Evolutionary conservation across 2,797 vertebrate genomes (phyloP), one percentile per base, ranked within the genome.

Genomic region (Pseudochirops corinnae): DNA sequence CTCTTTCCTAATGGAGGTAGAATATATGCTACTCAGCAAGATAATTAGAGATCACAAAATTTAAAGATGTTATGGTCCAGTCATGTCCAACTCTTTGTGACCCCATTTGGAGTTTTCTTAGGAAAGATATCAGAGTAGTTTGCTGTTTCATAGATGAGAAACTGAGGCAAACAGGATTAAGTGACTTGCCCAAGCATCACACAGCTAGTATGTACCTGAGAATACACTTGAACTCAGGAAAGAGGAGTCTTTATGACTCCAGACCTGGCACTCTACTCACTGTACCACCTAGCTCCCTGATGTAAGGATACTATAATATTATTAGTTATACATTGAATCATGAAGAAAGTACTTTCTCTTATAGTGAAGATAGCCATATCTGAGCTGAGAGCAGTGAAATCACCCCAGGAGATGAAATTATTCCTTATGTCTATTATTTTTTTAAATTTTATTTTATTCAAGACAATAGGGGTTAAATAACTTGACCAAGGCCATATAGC

Each of bases 381-480:
- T 95, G 67, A 95, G 56, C 53, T 39, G 95, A 95, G 96, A 90
- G 28, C 0, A 4, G 33, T 94, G 93, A 97, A 46, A 94, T 96
- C 57, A 94, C 96, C 95, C 93, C 50, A 57, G 87, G 87, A 26
- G 93, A 87, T 95, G 93, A 96, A 97, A 95, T 67, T 67, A 67
- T 67, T 98, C 94, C 98, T 97, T 94, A 26, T 91, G 91, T 93
- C 94, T 96, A 90, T 93, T 93, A 92, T 92, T 96, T 55, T 55
- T 55, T 55, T 55, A 53, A 53, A 55, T 55, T 55, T 12, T 55
- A 55, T 55, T 55, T 55, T 55, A 55, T 55, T 11, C 53, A 55
- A 55, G 53, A 9, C 53, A 55, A 55, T 55, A 55, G 53, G 53
- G 53, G 10, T 55, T 55, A 55, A 55, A 10, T 55, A 9, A 55